Percentiles rank a stretch among this genome's conserved stretches.
Evolutionary conservation across 2,113 vertebrate species (phyloP).

Genomic region (Pachyramphus minor): DNA sequence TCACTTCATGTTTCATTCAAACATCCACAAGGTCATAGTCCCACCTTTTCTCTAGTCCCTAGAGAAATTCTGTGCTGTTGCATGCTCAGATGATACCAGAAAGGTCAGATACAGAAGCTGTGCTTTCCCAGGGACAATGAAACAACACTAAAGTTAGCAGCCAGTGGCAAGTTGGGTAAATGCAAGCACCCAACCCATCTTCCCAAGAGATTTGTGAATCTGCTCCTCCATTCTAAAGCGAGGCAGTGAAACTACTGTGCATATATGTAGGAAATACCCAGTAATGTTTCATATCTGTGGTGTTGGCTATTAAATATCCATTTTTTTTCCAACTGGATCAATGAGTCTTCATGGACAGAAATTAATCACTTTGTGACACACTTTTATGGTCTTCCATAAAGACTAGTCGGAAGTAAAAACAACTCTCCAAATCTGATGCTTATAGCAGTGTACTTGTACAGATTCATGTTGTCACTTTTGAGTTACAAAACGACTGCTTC

Average conservation of each 20-base stretch:
- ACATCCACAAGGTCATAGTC: not conserved
- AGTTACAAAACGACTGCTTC: not conserved
- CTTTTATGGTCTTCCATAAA: not conserved
- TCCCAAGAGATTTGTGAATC: not conserved
- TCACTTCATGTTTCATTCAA: not conserved
- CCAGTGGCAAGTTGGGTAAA: not conserved
- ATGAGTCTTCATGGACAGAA: not conserved
- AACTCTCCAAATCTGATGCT: not conserved
- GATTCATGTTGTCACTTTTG: fast-evolving
- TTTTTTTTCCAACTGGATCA: not conserved
- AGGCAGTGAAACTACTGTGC: not conserved
- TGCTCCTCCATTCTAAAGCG: not conserved
- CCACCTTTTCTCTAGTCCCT: not conserved
- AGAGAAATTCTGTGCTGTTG: not conserved
- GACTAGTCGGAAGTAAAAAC: not conserved
- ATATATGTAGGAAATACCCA: not conserved
- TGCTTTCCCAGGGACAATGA: not conserved
- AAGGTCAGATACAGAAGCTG: not conserved
- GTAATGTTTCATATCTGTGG: not conserved
- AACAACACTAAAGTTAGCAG: not conserved
- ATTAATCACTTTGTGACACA: not conserved
- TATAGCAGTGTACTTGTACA: not conserved
- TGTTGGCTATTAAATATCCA: not conserved
- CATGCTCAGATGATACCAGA: not conserved
- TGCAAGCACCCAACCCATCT: not conserved